Conservation (phyloP, 2,113 vertebrate species). For the Calyptommatus sinebrachiatus region DNA sequence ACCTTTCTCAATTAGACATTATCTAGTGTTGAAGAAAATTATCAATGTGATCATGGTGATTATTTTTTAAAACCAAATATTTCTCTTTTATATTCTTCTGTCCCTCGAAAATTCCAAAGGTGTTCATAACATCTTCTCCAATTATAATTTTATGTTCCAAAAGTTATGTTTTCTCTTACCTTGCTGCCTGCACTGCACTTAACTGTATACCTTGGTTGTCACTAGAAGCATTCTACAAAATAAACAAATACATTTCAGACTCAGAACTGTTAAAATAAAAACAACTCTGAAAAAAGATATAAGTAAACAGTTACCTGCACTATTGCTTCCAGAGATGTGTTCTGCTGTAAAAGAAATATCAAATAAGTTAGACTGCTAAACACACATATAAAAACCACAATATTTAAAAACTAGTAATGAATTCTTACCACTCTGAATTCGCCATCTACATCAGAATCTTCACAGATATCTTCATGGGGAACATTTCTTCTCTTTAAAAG, state of each 20-base stretch:
- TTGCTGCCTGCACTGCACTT: conserved; percentile 96
- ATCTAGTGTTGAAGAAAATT: not conserved
- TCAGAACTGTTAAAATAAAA: conserved; percentile 32
- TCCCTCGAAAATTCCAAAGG: not conserved
- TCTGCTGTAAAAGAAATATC: conserved; percentile 80
- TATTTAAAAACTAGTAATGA: not conserved
- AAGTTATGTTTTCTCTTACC: conserved; percentile 71
- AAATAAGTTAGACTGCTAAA: conserved; percentile 31
- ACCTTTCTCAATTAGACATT: too few relatives aligned
- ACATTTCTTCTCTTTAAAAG: conserved; percentile 97
- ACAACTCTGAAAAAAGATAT: not conserved
- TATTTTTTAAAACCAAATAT: not conserved
- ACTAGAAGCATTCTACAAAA: conserved; percentile 93
- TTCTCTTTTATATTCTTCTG: not conserved
- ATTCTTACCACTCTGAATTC: conserved; percentile 91
- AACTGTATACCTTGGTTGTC: conserved; percentile 97
- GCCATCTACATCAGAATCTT: conserved; percentile 93
- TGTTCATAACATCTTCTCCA: not conserved
- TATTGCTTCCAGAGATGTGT: conserved; percentile 97
- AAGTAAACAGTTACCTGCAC: conserved; percentile 85
- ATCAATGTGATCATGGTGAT: not conserved
- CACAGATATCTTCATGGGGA: conserved; percentile 93
- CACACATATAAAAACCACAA: conserved; percentile 10
- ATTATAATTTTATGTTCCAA: not conserved
- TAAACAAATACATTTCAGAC: conserved; percentile 36